These are phyloP conservation scores for Episyrphus balteatus DNA, from an alignment of 1,140 invertebrate genomes.

Conservation along the genomic window DNA sequence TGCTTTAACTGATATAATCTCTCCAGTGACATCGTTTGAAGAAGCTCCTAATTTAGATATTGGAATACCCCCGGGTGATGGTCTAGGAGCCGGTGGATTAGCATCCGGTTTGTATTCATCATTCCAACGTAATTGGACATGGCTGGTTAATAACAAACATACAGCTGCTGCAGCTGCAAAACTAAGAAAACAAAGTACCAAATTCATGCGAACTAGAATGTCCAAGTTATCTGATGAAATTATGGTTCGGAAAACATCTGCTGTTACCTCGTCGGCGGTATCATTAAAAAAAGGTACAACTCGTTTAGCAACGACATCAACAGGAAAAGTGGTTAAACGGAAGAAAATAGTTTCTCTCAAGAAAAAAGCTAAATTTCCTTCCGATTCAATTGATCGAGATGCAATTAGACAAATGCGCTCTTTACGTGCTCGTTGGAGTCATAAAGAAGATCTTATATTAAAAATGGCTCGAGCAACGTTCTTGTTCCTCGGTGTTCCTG, in stretches of 20 bases:
- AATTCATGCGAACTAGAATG: too few relatives aligned
- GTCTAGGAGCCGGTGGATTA: slow-evolving; percentile 57
- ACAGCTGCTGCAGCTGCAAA: slow-evolving; percentile 23
- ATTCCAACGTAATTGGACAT: slow-evolving; percentile 55
- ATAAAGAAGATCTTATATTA: slow-evolving; percentile 51
- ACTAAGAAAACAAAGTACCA: slow-evolving; percentile 2
- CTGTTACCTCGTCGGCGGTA: too few relatives aligned
- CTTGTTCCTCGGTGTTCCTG: slow-evolving; percentile 47
- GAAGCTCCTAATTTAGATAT: slow-evolving; percentile 18
- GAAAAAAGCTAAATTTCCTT: slow-evolving; percentile 22
- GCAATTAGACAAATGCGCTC: slow-evolving; percentile 55
- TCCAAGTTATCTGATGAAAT: too few relatives aligned
- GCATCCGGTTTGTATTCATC: slow-evolving; percentile 60
- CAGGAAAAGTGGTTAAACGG: not conserved
- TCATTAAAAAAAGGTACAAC: too few relatives aligned
- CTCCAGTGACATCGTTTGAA: slow-evolving; percentile 8
- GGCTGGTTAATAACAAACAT: slow-evolving; percentile 27
- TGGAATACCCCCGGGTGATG: slow-evolving; percentile 59
- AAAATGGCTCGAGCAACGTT: slow-evolving; percentile 56
- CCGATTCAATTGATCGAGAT: slow-evolving; percentile 55
- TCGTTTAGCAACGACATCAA: too few relatives aligned
- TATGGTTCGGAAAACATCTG: too few relatives aligned
- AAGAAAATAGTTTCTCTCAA: slow-evolving; percentile 31
- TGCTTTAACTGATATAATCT: too few relatives aligned
- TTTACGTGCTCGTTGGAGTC: slow-evolving; percentile 49